Conservation (phyloP, 2,797 vertebrate genomes). For the Neosilurus mollespiculum region DNA sequence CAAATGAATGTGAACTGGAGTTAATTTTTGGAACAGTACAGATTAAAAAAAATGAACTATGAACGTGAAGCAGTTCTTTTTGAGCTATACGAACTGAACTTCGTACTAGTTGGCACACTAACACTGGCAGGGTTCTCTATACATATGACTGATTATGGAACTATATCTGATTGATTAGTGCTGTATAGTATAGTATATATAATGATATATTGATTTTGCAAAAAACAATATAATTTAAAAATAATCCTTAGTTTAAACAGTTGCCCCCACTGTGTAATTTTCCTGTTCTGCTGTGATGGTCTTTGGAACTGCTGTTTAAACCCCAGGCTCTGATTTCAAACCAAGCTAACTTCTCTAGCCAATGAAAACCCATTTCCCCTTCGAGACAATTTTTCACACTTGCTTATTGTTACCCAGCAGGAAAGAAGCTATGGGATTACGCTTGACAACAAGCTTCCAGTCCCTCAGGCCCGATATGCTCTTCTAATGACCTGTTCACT, state of each 20-base stretch:
- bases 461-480: constrained; percentile 21
- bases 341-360: background rate
- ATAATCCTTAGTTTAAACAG: background rate
- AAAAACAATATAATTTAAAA: background rate
- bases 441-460: constrained; percentile 12
- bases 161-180: no score
- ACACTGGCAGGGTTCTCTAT: background rate
- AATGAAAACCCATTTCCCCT: background rate
- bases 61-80: no score
- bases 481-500: background rate
- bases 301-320: background rate
- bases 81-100: no score
- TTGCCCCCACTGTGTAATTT: background rate
- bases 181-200: no score
- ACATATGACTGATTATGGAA: background rate
- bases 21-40: no score
- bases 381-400: background rate
- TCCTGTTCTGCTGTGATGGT: background rate
- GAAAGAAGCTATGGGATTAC: constrained; percentile 27
- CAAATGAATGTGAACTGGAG: no score
- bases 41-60: no score
- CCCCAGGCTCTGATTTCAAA: background rate
- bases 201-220: no score
- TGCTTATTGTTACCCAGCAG: constrained; percentile 1
- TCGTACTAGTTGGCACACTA: no score